phyloP scores from a whole-genome alignment of 2,113 vertebrate genomes.

The Ochotona princeps region DNA sequence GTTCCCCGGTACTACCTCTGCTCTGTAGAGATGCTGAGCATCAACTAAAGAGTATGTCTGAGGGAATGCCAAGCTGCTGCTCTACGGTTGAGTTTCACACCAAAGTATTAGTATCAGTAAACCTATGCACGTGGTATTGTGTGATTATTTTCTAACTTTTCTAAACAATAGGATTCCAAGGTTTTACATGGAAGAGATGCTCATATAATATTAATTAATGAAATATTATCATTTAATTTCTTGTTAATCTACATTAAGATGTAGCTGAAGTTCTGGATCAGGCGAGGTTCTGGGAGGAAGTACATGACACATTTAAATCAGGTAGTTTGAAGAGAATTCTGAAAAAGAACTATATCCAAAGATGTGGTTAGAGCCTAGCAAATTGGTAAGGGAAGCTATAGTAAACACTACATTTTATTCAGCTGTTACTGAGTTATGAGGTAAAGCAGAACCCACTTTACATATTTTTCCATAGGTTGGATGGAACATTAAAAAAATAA shows the following conservation, averaged over 20 bases:
- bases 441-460: neutral
- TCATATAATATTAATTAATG: slow-evolving; percentile 1
- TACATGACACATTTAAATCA: neutral
- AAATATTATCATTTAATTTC: slow-evolving; percentile 26
- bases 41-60: slow-evolving; percentile 10
- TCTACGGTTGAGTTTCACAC: neutral
- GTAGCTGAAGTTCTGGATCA: neutral
- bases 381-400: neutral
- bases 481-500: neutral
- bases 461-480: neutral
- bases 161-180: slow-evolving; percentile 40
- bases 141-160: slow-evolving; percentile 52
- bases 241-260: slow-evolving; percentile 16
- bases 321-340: slow-evolving; percentile 24
- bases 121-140: slow-evolving; percentile 46
- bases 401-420: neutral
- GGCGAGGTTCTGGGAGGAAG: neutral
- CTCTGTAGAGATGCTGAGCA: slow-evolving; percentile 3
- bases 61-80: neutral
- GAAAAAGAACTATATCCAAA: slow-evolving; percentile 45
- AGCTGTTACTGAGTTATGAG: neutral
- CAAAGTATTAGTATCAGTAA: slow-evolving; percentile 11
- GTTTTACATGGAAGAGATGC: slow-evolving; percentile 16
- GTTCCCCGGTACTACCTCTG: neutral
- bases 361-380: neutral